Percentiles rank a stretch among this genome's conserved stretches.
Conservation (phyloP, 2,113 vertebrate species). For the Otus sunia region DNA sequence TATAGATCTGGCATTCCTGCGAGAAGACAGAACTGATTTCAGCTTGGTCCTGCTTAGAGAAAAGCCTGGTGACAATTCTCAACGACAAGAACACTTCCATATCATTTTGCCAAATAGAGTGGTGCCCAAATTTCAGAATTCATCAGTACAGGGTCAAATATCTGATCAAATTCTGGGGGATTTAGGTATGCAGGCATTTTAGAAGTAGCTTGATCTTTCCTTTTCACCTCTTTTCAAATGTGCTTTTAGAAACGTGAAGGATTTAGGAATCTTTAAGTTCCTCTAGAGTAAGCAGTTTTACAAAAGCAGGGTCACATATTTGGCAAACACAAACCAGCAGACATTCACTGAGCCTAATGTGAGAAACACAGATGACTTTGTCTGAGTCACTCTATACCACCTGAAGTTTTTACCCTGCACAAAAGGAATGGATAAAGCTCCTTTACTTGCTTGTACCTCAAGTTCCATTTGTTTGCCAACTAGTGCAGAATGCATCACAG, state of each 20-base stretch:
- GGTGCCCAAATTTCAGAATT: background rate
- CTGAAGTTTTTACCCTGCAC: background rate
- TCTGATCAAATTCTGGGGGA: background rate
- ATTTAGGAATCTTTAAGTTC: background rate
- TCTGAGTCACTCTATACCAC: background rate
- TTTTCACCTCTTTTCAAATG: background rate
- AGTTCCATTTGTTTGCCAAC: background rate
- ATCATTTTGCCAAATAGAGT: background rate
- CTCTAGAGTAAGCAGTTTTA: background rate
- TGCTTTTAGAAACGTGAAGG: accelerated
- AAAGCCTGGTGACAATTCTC: background rate
- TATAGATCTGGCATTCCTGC: background rate
- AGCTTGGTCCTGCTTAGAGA: background rate
- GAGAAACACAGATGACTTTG: background rate
- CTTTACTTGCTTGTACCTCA: background rate
- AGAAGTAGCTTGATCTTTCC: background rate
- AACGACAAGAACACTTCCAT: background rate
- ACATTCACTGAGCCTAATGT: background rate
- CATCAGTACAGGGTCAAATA: background rate
- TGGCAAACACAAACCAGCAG: background rate
- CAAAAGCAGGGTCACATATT: background rate
- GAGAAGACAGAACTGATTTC: background rate
- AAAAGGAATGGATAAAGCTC: background rate
- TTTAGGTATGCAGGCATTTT: background rate
- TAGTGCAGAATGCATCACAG: background rate